Evolutionary conservation across 2,113 vertebrate genomes (phyloP).

Genomic region (Ceratotherium simum): DNA sequence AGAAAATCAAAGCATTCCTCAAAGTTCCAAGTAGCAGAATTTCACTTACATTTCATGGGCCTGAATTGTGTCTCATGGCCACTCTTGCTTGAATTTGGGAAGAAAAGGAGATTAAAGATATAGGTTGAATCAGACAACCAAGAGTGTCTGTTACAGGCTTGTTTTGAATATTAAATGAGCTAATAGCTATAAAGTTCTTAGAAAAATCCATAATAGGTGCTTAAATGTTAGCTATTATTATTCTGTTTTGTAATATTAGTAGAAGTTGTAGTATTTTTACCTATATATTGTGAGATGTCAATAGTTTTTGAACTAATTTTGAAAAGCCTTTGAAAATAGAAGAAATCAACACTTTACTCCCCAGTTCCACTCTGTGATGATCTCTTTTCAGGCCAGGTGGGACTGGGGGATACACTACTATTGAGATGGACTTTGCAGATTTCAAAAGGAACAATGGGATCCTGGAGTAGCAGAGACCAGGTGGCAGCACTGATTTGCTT

Average conservation of each 20-base stretch:
- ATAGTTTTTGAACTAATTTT: constrained; percentile 28
- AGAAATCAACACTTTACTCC: not conserved
- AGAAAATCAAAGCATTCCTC: not conserved
- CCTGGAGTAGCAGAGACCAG: not conserved
- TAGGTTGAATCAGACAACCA: not conserved
- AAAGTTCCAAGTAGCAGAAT: not conserved
- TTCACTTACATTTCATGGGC: not conserved
- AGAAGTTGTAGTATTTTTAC: not conserved
- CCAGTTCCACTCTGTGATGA: not conserved
- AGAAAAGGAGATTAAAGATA: not conserved
- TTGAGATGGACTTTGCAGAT: not conserved
- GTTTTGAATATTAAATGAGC: not conserved
- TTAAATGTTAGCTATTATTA: not conserved
- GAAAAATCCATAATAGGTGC: not conserved
- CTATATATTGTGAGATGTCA: not conserved
- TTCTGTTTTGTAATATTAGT: not conserved
- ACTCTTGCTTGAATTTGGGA: not conserved
- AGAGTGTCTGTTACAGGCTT: not conserved
- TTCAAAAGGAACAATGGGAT: not conserved
- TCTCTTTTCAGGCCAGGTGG: not conserved
- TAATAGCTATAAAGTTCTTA: not conserved
- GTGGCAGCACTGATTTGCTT: not conserved
- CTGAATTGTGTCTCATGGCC: not conserved
- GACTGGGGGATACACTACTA: rapidly evolving
- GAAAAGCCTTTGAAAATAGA: not conserved